These are phyloP conservation scores for Sarotherodon lohbergeri DNA, from an alignment of 2,113 vertebrate species.

Conservation along the genomic window DNA sequence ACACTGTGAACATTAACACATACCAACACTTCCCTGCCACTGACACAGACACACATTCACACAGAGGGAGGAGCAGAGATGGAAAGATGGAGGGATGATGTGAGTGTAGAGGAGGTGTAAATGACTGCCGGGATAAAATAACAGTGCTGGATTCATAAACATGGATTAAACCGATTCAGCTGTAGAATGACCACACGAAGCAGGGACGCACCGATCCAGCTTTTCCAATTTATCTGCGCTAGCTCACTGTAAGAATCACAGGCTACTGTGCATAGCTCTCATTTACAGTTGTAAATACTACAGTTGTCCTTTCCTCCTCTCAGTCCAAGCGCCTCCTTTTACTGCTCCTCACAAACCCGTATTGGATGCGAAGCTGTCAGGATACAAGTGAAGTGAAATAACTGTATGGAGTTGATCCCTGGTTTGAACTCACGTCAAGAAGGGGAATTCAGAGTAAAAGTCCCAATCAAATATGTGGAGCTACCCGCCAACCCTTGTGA, in stretches of 20 bases:
- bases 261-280: neutral
- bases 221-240: neutral
- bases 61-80: neutral
- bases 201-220: neutral
- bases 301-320: neutral
- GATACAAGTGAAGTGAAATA: neutral
- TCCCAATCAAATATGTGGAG: neutral
- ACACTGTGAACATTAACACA: slow-evolving; percentile 28
- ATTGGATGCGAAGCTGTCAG: neutral
- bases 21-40: slow-evolving; percentile 59
- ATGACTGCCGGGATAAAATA: neutral
- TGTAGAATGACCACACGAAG: neutral
- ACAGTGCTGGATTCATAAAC: neutral
- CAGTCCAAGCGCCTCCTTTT: neutral
- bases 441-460: neutral
- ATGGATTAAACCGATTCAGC: neutral
- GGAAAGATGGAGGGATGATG: slow-evolving; percentile 36
- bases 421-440: neutral
- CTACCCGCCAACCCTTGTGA: neutral
- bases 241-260: neutral
- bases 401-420: neutral
- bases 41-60: slow-evolving; percentile 37
- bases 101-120: slow-evolving; percentile 40
- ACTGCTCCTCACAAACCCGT: neutral
- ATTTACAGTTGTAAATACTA: neutral